Conservation (phyloP, 2,797 vertebrate species). For the Australoheros facetus region DNA sequence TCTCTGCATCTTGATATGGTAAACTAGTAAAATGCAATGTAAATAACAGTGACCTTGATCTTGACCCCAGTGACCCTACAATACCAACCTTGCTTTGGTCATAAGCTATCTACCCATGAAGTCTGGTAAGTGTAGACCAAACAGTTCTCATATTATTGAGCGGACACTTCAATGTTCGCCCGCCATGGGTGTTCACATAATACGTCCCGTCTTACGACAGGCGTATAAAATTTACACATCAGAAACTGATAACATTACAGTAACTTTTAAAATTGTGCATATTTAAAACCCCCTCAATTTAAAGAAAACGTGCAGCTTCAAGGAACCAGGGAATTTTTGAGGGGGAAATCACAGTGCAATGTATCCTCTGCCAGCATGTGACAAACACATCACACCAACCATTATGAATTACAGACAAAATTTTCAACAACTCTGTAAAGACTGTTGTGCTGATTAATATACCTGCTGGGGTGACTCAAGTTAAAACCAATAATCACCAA, state of each 20-base stretch:
- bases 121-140: too few species aligned
- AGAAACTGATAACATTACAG: not conserved
- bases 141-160: too few species aligned
- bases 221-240: not conserved
- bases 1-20: too few species aligned
- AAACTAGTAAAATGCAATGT: too few species aligned
- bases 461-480: not conserved
- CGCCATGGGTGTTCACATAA: too few species aligned
- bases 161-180: too few species aligned
- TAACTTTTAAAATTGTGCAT: not conserved
- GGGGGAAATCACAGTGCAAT: not conserved
- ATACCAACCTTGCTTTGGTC: too few species aligned
- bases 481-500: constrained; percentile 18
- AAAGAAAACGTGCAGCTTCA: not conserved
- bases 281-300: not conserved
- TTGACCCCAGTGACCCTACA: too few species aligned
- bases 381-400: not conserved
- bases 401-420: not conserved
- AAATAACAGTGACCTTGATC: too few species aligned
- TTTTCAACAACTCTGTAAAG: not conserved
- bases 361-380: not conserved
- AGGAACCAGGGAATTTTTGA: not conserved
- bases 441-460: not conserved
- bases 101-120: too few species aligned
- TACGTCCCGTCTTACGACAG: too few species aligned